Evolutionary conservation across 2,113 vertebrate species (phyloP), one percentile per base, ranked within the genome.

Genomic region (Pollimyrus isidori): DNA sequence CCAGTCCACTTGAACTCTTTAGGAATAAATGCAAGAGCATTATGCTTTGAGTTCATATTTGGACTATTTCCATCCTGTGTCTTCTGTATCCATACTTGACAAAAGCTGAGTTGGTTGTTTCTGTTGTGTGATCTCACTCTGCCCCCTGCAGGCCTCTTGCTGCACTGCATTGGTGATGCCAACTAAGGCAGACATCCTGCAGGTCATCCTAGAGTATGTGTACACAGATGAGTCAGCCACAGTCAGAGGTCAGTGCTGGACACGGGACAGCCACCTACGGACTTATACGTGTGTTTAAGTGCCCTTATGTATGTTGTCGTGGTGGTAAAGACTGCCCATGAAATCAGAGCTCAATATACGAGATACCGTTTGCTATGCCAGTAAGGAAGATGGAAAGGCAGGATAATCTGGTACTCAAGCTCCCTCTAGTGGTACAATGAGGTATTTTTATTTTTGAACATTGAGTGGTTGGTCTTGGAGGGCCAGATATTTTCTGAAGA

Each of bases 141-240:
- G 58, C 91, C 91, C 91, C 50, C 90, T 90, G 89, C 93, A 99
- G 98, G 97, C 98, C 90, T 97, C 97, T n/a, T 96, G 96, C 89
- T 97, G 97, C 93, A 95, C 96, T 93, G 97, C 97, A 90, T 95
- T 99, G 88, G 97, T 98, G 92, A 97, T 99, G 96, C 97, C 97
- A 3, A 98, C 97, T 48, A 96, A 95, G 93, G 97, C 98, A 86
- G 98, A 98, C 73, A 95, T 98, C 76, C 94, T 99, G 39, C 96
- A 98, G 91, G 97, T 97, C 92, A 96, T 99, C 91, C 93, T 99
- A 39, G 97, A 99, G 94, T 99, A 99, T 92, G 95, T 99, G 92
- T 99, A 99, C 91, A 97, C 96, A 23, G 98, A 99, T 92, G 97
- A 99, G 94, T 97, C 97, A 91, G 92, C 95, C 91, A 93, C 94